Conservation (phyloP, 2,113 vertebrate species). For the Alces alces region DNA sequence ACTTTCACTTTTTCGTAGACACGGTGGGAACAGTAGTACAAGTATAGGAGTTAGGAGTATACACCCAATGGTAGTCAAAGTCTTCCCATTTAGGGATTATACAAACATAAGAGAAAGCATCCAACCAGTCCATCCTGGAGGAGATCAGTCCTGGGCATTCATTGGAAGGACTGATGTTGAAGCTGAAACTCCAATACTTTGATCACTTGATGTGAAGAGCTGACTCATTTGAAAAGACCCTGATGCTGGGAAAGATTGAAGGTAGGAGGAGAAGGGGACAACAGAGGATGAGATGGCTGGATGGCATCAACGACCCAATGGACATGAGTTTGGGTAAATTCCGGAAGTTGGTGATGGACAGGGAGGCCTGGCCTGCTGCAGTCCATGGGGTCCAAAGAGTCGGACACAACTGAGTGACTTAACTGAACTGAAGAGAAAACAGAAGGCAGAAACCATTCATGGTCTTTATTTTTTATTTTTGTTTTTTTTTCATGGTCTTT, state of each 20-base stretch:
- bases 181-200: not conserved
- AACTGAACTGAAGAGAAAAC: not conserved
- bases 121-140: not conserved
- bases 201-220: not conserved
- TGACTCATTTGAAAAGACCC: not conserved
- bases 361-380: not conserved
- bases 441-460: not conserved
- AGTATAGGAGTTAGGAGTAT: not conserved
- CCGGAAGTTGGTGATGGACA: not conserved
- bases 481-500: not conserved
- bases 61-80: accelerated
- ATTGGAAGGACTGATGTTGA: not conserved
- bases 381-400: not conserved
- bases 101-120: not conserved
- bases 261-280: not conserved
- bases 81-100: not conserved
- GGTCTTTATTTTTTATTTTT: not conserved
- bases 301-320: accelerated
- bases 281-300: not conserved
- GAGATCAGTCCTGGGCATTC: not conserved
- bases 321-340: not conserved
- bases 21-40: not conserved
- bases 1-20: not conserved
- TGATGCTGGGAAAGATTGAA: not conserved
- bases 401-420: accelerated